phyloP scores from a whole-genome alignment of 2,797 vertebrate genomes.

The Anomalospiza imberbis region DNA sequence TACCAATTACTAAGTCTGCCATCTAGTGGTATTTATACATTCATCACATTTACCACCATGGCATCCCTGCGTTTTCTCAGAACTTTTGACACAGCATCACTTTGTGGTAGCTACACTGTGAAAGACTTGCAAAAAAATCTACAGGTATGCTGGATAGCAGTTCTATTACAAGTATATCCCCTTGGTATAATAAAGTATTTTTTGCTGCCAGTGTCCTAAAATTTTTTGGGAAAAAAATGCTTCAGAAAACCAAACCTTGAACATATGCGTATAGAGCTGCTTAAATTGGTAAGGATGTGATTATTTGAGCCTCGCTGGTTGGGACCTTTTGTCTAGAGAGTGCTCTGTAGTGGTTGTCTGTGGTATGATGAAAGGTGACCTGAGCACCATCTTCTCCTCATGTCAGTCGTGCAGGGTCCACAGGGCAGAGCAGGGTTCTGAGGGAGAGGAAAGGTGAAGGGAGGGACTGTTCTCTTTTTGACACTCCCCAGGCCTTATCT shows the following conservation, averaged over 20 bases:
- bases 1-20: background rate
- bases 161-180: background rate
- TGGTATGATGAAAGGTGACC: background rate
- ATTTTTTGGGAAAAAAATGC: background rate
- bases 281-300: background rate
- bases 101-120: accelerated
- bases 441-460: background rate
- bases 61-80: accelerated
- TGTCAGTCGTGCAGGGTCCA: background rate
- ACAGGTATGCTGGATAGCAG: background rate
- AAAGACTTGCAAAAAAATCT: background rate
- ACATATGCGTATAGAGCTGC: background rate
- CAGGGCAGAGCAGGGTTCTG: background rate
- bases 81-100: accelerated
- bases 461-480: background rate
- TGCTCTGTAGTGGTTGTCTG: background rate
- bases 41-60: background rate
- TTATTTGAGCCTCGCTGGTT: background rate
- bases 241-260: background rate
- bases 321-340: background rate
- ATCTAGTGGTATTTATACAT: background rate
- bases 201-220: background rate
- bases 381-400: background rate
- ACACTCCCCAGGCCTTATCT: background rate
- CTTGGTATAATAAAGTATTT: background rate